Base-by-base conservation (phyloP, 2,888 invertebrate genomes). In the Strigamia crassipes region DNA sequence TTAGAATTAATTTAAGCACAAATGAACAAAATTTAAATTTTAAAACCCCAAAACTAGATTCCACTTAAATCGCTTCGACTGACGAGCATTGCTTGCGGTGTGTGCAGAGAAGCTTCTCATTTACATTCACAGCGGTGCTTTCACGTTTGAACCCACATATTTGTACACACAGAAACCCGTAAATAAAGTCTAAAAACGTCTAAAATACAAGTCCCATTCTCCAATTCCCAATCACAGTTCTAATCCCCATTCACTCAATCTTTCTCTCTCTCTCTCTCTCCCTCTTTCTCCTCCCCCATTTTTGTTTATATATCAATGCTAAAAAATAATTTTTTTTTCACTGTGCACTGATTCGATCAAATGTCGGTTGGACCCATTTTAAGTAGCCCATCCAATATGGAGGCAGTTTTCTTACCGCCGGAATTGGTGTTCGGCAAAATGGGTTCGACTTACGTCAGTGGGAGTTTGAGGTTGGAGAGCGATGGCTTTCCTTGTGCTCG, bases 391-490 rank as follows among this genome's bases (percentile, higher is more conserved):
- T 61, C 61, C 61, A 61, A 61, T 61, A 61, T 61, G 61, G 61
- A 61, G 61, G 61, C 61, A 61, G 61, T 61, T 61, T 61, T 61
- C 61, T 61, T 61, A 61, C 61, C 61, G 61, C 61, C 21, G 21
- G 61, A 61, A 61, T 61, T 61, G 51, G 61, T 18, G n/a, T 18
- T 6, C 3, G 23, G 15, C 21, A 61, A 61, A 61, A 61, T 61
- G 61, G 61, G 23, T 61, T 61, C 61, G 61, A 61, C 61, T 61
- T 61, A 61, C 61, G 61, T 61, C 61, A 61, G 61, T 61, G 61
- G 61, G 61, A 61, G 61, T 61, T 61, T 61, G 61, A 61, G 61
- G 61, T 61, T 61, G 61, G 61, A 61, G 61, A 61, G 61, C 61
- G 61, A 4, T 21, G 61, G 61, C 23, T 61, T 61, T 61, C 61